Evolutionary conservation across 2,888 invertebrate species (phyloP), one percentile per base, ranked within the genome.

Genomic region (Torymus texanus): DNA sequence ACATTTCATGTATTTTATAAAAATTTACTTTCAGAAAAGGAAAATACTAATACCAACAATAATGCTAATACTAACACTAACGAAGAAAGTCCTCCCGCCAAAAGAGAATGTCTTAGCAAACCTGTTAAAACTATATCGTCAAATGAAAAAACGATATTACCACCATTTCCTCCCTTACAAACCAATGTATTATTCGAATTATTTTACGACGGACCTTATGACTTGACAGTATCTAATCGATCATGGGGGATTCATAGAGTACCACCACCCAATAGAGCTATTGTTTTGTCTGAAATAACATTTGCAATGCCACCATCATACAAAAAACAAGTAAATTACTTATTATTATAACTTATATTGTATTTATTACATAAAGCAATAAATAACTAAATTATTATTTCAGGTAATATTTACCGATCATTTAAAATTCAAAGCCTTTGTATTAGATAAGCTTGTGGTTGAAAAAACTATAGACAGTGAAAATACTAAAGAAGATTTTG

Each of bases 231-330:
- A 4, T 78, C 72, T 51, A 80, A 80, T 70, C 80, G 82, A 0
- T 82, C 80, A 12, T 82, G 82, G 82, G 82, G 82, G 50, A 80
- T 82, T 50, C 82, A 82, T 50, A 82, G 82, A 80, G 80, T 82
- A 18, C 82, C 80, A 21, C 78, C 78, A 62, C 82, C 82, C 21
- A 80, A 75, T 61, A 56, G 82, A 73, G 82, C 82, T 70, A 82
- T 82, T 66, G 80, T 82, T 14, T 71, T 82, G 53, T 82, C 82
- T 59, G 82, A 82, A 75, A 82, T 82, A 72, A 77, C 81, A 65
- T 79, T 77, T 72, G 12, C 78, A 58, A 72, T 80, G 55, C 78
- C 80, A 21, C 82, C 82, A 50, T 82, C 80, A 10, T 82, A 82
- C 21, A 82, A 78, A 73, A 82, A 82, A 78, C 80, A 82, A 71